Percentiles rank a stretch among this genome's conserved stretches.
phyloP scores from a whole-genome alignment of 2,888 invertebrate genomes.

The Drosophila ochracea region DNA sequence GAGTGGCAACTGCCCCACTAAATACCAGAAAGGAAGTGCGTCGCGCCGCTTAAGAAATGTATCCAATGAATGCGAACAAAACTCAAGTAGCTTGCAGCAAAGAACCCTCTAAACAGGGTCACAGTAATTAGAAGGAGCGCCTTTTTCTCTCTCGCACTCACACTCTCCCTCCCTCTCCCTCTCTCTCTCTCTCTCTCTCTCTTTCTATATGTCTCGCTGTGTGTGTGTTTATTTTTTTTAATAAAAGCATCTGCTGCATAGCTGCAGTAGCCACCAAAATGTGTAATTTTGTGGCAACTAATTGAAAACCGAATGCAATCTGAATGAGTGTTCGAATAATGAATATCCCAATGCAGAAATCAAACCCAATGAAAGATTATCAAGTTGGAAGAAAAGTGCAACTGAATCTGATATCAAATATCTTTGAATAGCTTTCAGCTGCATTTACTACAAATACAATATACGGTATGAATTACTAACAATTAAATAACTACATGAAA shows the following conservation, averaged over 20 bases:
- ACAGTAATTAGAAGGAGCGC: slow-evolving; percentile 27
- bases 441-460: not conserved
- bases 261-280: slow-evolving; percentile 29
- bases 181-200: not conserved
- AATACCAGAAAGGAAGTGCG: slow-evolving; percentile 67
- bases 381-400: not conserved
- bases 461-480: too few relatives aligned
- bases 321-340: slow-evolving; percentile 10
- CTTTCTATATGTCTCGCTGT: not conserved
- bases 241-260: slow-evolving; percentile 31
- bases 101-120: slow-evolving; percentile 31
- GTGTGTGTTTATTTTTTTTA: not conserved
- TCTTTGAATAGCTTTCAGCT: not conserved
- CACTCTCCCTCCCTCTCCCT: too few relatives aligned
- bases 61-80: slow-evolving; percentile 65
- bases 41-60: slow-evolving; percentile 69
- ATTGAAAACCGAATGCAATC: not conserved
- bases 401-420: not conserved
- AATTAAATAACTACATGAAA: not conserved
- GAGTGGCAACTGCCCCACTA: slow-evolving; percentile 61
- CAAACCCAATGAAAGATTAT: not conserved
- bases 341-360: not conserved
- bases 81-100: slow-evolving; percentile 53
- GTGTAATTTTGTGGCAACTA: slow-evolving; percentile 7
- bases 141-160: not conserved